phyloP scores from a whole-genome alignment of 2,888 invertebrate genomes.

The Mythimna vitellina region DNA sequence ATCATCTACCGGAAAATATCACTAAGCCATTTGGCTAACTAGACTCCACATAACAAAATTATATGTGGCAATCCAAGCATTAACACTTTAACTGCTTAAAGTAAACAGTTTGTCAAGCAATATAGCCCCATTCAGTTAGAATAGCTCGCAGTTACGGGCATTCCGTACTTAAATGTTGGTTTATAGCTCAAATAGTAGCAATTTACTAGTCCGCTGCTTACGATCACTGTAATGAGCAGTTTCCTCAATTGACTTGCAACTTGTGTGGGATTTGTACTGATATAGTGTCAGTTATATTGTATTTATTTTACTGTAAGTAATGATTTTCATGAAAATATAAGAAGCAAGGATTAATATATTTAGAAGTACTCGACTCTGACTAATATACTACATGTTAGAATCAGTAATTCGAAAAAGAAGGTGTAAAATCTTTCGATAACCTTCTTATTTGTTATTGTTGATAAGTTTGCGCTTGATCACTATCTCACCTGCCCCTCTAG shows the following conservation, averaged over 20 bases:
- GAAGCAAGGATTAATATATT: neutral
- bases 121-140: conserved; percentile 34
- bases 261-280: conserved; percentile 53
- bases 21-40: neutral
- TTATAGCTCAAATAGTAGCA: conserved; percentile 59
- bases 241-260: conserved; percentile 61
- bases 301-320: neutral
- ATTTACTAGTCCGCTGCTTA: conserved; percentile 64
- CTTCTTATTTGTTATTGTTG: neutral
- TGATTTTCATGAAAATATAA: neutral
- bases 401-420: neutral
- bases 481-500: too few relatives aligned
- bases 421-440: neutral
- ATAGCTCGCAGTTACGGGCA: conserved; percentile 36
- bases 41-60: conserved; percentile 16
- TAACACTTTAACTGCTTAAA: conserved; percentile 20
- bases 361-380: neutral
- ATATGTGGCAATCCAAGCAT: conserved; percentile 31
- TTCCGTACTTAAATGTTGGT: conserved; percentile 48
- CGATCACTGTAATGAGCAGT: conserved; percentile 57
- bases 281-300: conserved; percentile 8
- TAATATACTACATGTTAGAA: neutral
- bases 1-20: conserved; percentile 10
- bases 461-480: too few relatives aligned
- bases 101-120: conserved; percentile 46